A percentile compares a stretch with the other conserved stretches of the same genome.
These are phyloP conservation scores for Hirtodrosophila cameraria DNA, from an alignment of 2,888 invertebrate species.

Conservation along the genomic window DNA sequence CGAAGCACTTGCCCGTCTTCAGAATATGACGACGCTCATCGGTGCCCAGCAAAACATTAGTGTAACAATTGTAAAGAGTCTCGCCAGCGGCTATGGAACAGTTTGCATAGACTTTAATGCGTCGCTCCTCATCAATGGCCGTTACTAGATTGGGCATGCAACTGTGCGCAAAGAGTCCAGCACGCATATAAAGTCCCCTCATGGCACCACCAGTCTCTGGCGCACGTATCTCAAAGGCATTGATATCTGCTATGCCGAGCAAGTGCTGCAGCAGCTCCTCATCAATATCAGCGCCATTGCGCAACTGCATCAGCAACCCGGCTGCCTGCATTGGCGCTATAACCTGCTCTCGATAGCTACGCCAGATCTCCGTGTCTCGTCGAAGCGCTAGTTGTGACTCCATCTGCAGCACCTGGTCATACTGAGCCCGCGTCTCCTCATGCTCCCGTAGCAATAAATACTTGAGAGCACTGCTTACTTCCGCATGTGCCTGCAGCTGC, in stretches of 20 bases:
- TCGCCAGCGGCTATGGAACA: conserved; percentile 86
- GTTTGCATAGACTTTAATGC: conserved; percentile 88
- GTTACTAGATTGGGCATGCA: conserved; percentile 90
- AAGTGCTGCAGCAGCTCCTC: conserved; percentile 87
- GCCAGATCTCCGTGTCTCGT: conserved; percentile 86
- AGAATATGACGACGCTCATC: conserved; percentile 88
- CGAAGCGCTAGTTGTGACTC: conserved; percentile 87
- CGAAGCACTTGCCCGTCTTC: conserved; percentile 90
- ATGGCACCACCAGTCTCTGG: conserved; percentile 84
- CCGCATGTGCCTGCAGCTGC: conserved; percentile 61
- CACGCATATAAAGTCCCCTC: conserved; percentile 89
- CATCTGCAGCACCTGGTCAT: conserved; percentile 85
- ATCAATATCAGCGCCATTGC: conserved; percentile 81
- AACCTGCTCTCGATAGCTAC: conserved; percentile 85
- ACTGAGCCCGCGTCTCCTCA: conserved; percentile 81
- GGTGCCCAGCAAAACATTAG: conserved; percentile 89
- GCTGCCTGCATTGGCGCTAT: conserved; percentile 75
- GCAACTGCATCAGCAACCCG: conserved; percentile 61
- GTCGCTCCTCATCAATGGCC: conserved; percentile 88
- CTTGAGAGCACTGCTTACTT: conserved; percentile 82
- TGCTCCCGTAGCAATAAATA: conserved; percentile 85
- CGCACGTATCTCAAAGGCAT: conserved; percentile 89
- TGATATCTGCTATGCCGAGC: conserved; percentile 90
- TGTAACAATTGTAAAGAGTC: conserved; percentile 89
- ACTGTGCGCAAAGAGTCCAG: conserved; percentile 90